phyloP scores from a whole-genome alignment of 2,113 vertebrate species.

The Dasyornis broadbenti region DNA sequence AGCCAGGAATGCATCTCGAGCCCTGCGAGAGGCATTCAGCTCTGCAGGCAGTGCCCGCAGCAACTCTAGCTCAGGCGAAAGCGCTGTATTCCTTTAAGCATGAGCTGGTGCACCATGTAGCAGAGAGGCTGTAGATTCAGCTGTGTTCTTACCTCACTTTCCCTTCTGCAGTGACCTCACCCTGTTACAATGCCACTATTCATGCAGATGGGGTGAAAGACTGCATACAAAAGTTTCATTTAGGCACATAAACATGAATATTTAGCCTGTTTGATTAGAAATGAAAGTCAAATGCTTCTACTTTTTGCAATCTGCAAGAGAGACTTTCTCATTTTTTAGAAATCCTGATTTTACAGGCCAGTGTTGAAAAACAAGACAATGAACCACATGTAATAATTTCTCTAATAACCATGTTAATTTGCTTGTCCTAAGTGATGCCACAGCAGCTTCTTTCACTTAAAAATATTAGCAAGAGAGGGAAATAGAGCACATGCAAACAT shows the following conservation, averaged over 20 bases:
- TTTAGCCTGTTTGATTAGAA: slow-evolving; percentile 79
- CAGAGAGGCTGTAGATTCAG: slow-evolving; percentile 84
- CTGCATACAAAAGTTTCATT: slow-evolving; percentile 89
- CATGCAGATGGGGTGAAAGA: slow-evolving; percentile 84
- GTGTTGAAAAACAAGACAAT: neutral
- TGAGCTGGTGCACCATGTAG: slow-evolving; percentile 68
- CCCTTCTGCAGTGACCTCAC: slow-evolving; percentile 92
- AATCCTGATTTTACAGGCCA: slow-evolving; percentile 31
- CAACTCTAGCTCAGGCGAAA: neutral
- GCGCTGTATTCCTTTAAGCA: slow-evolving; percentile 69
- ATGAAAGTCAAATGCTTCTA: slow-evolving; percentile 68
- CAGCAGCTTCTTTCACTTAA: neutral
- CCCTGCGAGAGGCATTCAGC: slow-evolving; percentile 39
- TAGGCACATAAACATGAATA: slow-evolving; percentile 83
- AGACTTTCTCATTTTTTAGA: neutral
- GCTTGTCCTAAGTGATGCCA: neutral
- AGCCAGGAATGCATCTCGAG: slow-evolving; percentile 33
- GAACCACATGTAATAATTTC: neutral
- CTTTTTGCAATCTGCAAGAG: slow-evolving; percentile 25
- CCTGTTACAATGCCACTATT: slow-evolving; percentile 94
- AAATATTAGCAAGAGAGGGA: neutral
- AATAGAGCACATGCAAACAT: neutral
- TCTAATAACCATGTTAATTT: neutral
- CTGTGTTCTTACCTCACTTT: slow-evolving; percentile 92
- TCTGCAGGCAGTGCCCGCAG: neutral